Percentiles rank a stretch among this genome's conserved stretches.
Evolutionary conservation across 1,140 invertebrate genomes (phyloP).

Genomic region (Drosophila seguyi): DNA sequence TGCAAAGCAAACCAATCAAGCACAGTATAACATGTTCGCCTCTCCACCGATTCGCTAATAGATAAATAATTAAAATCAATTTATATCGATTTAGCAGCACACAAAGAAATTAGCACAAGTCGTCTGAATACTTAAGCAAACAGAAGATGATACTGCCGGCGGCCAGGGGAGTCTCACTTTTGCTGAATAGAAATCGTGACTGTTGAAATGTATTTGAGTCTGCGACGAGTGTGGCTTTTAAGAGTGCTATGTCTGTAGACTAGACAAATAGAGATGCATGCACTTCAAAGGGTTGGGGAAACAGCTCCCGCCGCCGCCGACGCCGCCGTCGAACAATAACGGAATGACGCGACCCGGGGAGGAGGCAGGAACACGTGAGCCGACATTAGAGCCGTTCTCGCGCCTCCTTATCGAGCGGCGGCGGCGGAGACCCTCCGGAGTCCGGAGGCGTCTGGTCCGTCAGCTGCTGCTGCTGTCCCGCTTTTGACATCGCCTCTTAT

Average conservation of each 20-base stretch:
- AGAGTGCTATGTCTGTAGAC: slow-evolving; percentile 15
- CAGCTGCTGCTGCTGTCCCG: slow-evolving; percentile 36
- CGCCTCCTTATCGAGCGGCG: slow-evolving; percentile 38
- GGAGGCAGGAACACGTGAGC: slow-evolving; percentile 69
- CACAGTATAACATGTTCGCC: slow-evolving; percentile 45
- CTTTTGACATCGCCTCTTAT: slow-evolving; percentile 40
- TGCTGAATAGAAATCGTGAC: slow-evolving; percentile 57
- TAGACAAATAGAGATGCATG: slow-evolving; percentile 35
- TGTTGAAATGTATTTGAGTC: slow-evolving; percentile 11
- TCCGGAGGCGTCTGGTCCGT: slow-evolving; percentile 51
- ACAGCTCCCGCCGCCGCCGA: slow-evolving; percentile 7
- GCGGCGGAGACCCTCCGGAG: slow-evolving; percentile 29
- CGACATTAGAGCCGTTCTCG: slow-evolving; percentile 9
- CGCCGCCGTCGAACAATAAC: background rate
- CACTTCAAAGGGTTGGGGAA: slow-evolving; percentile 35
- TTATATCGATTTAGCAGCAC: slow-evolving; percentile 81
- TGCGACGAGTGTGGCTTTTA: slow-evolving; percentile 12
- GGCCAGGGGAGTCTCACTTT: slow-evolving; percentile 20
- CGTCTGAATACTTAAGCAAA: slow-evolving; percentile 74
- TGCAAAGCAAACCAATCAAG: slow-evolving; percentile 29
- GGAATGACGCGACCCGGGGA: background rate
- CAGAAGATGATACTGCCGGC: slow-evolving; percentile 27
- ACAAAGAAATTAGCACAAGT: slow-evolving; percentile 76
- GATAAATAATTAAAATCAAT: slow-evolving; percentile 84
- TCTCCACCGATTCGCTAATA: slow-evolving; percentile 72